Conservation (phyloP, 2,888 invertebrate genomes). For the Ceriagrion tenellum region DNA sequence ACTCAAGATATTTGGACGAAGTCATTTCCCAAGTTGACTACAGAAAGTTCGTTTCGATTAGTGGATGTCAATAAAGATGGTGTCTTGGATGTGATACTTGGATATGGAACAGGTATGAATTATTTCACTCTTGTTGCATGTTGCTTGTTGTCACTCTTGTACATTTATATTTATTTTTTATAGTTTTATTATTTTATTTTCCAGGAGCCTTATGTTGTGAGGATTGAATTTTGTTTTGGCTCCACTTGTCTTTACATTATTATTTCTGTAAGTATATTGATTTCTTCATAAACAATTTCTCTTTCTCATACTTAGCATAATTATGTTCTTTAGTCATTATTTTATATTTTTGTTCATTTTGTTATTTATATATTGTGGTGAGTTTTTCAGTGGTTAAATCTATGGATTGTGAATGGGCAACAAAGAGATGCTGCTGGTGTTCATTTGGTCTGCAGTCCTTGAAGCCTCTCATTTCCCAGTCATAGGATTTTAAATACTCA, state of each 20-base stretch:
- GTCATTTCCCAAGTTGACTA: constrained; percentile 84
- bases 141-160: no score
- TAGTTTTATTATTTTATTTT: constrained; percentile 53
- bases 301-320: neutral
- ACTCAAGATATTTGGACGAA: constrained; percentile 84
- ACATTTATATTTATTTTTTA: neutral
- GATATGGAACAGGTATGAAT: constrained; percentile 86
- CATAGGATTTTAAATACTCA: no score
- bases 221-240: constrained; percentile 34
- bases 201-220: constrained; percentile 54
- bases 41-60: constrained; percentile 86
- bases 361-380: no score
- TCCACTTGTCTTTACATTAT: constrained; percentile 65
- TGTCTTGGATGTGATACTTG: constrained; percentile 86
- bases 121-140: neutral
- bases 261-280: constrained; percentile 68
- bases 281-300: neutral
- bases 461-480: no score
- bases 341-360: no score
- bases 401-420: no score
- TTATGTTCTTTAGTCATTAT: no score
- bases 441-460: no score
- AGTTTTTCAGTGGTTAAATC: no score
- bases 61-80: constrained; percentile 87
- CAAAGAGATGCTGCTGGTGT: no score